phyloP scores from a whole-genome alignment of 1,140 invertebrate species.

The Eurytemora carolleeae region DNA sequence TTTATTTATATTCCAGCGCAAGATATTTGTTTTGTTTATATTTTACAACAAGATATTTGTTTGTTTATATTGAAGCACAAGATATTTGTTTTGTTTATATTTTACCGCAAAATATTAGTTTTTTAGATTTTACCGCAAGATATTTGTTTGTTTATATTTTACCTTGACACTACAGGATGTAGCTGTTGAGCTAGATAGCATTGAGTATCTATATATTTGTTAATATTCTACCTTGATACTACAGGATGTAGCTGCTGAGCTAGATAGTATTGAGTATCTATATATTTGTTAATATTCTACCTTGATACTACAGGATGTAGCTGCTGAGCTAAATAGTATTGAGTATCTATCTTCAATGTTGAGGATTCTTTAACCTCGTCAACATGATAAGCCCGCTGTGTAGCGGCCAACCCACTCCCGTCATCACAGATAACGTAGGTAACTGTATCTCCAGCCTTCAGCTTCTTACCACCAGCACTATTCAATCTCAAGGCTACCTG shows the following conservation, averaged over 20 bases:
- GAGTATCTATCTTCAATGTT: constrained; percentile 49
- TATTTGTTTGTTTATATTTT: constrained; percentile 28
- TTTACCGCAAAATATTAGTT: no score
- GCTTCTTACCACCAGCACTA: constrained; percentile 37
- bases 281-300: constrained; percentile 30
- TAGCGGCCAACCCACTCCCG: constrained; percentile 50
- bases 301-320: constrained; percentile 81
- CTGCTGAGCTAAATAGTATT: constrained; percentile 65
- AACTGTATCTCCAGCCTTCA: constrained; percentile 81
- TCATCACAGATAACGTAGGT: constrained; percentile 87
- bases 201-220: constrained; percentile 41
- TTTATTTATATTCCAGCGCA: no score
- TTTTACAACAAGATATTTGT: no score
- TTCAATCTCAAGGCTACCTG: constrained; percentile 19
- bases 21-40: no score
- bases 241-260: constrained; percentile 80
- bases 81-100: no score
- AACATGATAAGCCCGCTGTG: constrained; percentile 81
- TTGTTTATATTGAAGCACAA: no score
- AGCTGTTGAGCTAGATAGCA: constrained; percentile 74
- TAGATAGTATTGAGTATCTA: constrained; percentile 63
- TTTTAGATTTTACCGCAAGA: no score
- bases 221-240: constrained; percentile 45
- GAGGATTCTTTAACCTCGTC: constrained; percentile 57
- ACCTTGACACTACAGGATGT: constrained; percentile 74